Base-by-base conservation (phyloP, 1,140 invertebrate genomes). In the Agrypnia vestita region DNA sequence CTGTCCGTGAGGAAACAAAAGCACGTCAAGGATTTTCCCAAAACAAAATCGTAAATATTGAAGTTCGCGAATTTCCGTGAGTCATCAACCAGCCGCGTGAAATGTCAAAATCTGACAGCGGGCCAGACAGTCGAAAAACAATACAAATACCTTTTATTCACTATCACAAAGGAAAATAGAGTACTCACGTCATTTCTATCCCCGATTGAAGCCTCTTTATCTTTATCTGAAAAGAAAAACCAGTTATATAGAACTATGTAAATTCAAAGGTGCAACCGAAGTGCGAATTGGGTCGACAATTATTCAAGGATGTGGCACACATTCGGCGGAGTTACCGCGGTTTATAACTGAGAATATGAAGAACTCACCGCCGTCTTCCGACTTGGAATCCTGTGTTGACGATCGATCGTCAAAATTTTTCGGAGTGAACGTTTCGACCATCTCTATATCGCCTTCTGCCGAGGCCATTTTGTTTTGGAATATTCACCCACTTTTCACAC, bases 401-500 rank as follows among this genome's bases (percentile, higher is more conserved):
- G 86, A 85, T 62, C 85, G 84, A 80, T 88, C 86, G 67, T 81
- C 80, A 51, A 81, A 81, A 82, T 76, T 47, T 80, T 76, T 78
- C 83, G 76, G 75, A 56, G 55, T 80, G 83, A 85, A 90, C 17
- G 88, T 87, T 84, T 90, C 89, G 51, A 90, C 86, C 79, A 90
- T 88, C 84, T 91, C 89, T 84, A 91, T 91, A 84, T 88, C 89
- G 85, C 90, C 89, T 79, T 89, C 88, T 25, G 43, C 73, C 43
- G 81, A 55, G 55, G 81, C 81, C 81, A 82, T 82, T 35, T 79
- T 74, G 77, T 77, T 77, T 77, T 77, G 49, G 61, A 67, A 44
- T 62, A 51, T 67, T 77, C 59, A 53, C 73, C 73, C 73, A 51
- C 44, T 76, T 76, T 76, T 76, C 73, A 7, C 73, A 76, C 73